Percentiles rank a stretch among this genome's conserved stretches.
phyloP scores from a whole-genome alignment of 2,888 invertebrate genomes.

The Aromia moschata region DNA sequence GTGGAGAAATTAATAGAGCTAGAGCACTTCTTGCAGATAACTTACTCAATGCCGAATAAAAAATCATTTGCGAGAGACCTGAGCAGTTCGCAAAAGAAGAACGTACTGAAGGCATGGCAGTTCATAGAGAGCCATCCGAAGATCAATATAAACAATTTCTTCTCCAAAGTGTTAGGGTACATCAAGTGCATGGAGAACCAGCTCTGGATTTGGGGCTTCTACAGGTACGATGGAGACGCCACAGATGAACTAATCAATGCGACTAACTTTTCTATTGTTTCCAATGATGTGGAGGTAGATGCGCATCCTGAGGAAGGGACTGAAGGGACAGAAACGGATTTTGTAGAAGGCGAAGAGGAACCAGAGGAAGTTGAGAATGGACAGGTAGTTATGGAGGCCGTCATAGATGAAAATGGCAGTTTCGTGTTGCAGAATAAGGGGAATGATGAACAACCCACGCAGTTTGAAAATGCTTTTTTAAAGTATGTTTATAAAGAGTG shows the following conservation, averaged over 20 bases:
- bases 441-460: slow-evolving; percentile 14
- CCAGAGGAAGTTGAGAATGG: slow-evolving; percentile 36
- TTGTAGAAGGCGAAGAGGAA: slow-evolving; percentile 45
- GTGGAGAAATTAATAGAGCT: slow-evolving; percentile 58
- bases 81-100: slow-evolving; percentile 58
- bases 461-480: slow-evolving; percentile 42
- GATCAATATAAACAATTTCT: slow-evolving; percentile 59
- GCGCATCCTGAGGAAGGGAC: slow-evolving; percentile 28
- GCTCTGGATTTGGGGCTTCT: slow-evolving; percentile 61
- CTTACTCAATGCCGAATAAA: slow-evolving; percentile 50
- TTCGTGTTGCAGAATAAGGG: slow-evolving; percentile 42
- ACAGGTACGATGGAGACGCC: slow-evolving; percentile 51
- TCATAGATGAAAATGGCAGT: slow-evolving; percentile 51
- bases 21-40: slow-evolving; percentile 53
- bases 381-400: slow-evolving; percentile 53
- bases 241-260: slow-evolving; percentile 56
- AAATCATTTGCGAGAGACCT: slow-evolving; percentile 56
- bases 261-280: slow-evolving; percentile 51
- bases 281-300: slow-evolving; percentile 23
- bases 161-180: slow-evolving; percentile 58
- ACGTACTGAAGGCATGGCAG: slow-evolving; percentile 58
- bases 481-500: slow-evolving; percentile 42
- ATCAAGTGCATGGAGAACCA: slow-evolving; percentile 61
- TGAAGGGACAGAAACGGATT: slow-evolving; percentile 34
- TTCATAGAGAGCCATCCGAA: slow-evolving; percentile 58